Conservation (phyloP, 2,888 invertebrate species). For the Malacosoma neustria region DNA sequence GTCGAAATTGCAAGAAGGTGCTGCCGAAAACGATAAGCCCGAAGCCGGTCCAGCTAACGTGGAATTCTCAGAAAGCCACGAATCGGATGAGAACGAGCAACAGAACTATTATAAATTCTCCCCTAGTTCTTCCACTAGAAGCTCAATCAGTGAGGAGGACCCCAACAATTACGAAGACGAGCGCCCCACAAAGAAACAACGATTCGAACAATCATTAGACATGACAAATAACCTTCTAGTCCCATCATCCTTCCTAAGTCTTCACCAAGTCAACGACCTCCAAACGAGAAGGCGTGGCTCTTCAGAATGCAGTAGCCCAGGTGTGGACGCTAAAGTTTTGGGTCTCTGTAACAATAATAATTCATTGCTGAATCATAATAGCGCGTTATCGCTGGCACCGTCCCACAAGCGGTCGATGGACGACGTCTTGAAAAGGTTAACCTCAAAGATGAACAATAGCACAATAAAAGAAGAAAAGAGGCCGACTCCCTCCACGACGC, state of each 20-base stretch:
- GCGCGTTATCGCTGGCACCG: constrained; percentile 58
- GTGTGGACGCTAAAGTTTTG: constrained; percentile 78
- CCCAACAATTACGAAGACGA: constrained; percentile 75
- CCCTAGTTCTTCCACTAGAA: constrained; percentile 61
- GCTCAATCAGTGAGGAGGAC: constrained; percentile 75
- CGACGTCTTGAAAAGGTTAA: constrained; percentile 90
- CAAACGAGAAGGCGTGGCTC: constrained; percentile 69
- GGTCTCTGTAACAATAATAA: constrained; percentile 79
- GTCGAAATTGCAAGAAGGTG: constrained; percentile 91
- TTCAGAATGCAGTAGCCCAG: constrained; percentile 84
- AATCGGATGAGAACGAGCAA: constrained; percentile 54
- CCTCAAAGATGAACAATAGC: constrained; percentile 89
- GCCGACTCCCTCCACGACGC: constrained; percentile 81
- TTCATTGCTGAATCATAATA: constrained; percentile 78
- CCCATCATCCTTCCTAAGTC: constrained; percentile 67
- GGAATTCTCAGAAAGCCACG: constrained; percentile 58
- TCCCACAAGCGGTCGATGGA: constrained; percentile 90
- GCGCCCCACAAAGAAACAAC: constrained; percentile 75
- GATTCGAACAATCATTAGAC: constrained; percentile 74
- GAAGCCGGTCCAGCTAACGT: constrained; percentile 70
- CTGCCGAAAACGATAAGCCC: constrained; percentile 59
- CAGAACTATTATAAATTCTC: constrained; percentile 64
- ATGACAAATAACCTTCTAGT: constrained; percentile 77
- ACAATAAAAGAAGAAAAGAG: constrained; percentile 82
- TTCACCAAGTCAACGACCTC: constrained; percentile 74